A percentile compares a stretch with the other conserved stretches of the same genome.
phyloP scores from a whole-genome alignment of 2,888 invertebrate species.

The Ctenicera cuprea region DNA sequence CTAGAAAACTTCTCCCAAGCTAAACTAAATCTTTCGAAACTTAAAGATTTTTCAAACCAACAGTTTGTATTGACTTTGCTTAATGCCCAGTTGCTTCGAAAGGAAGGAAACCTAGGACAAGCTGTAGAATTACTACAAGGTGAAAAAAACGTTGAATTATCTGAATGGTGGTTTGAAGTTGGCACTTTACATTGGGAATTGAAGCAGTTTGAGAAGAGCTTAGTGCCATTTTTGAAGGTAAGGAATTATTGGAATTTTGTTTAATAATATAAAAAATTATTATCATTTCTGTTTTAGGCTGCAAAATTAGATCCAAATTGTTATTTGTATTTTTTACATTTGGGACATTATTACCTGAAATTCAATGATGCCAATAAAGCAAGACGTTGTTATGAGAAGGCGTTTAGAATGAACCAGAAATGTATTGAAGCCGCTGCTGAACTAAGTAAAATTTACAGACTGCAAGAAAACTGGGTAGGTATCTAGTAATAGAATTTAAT shows the following conservation, averaged over 20 bases:
- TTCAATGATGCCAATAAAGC: slow-evolving; percentile 83
- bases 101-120: slow-evolving; percentile 74
- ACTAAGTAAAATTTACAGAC: slow-evolving; percentile 85
- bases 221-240: slow-evolving; percentile 79
- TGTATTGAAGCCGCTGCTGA: slow-evolving; percentile 82
- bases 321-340: slow-evolving; percentile 82
- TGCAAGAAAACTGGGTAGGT: slow-evolving; percentile 78
- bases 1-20: slow-evolving; percentile 69
- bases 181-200: slow-evolving; percentile 79
- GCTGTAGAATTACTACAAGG: slow-evolving; percentile 74
- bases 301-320: slow-evolving; percentile 85
- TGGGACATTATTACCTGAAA: slow-evolving; percentile 84
- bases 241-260: background rate
- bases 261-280: background rate
- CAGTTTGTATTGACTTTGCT: slow-evolving; percentile 69
- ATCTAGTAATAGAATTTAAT: too few relatives aligned
- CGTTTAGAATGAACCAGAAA: slow-evolving; percentile 82
- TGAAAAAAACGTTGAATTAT: slow-evolving; percentile 70
- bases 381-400: slow-evolving; percentile 89
- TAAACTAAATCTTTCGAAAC: slow-evolving; percentile 65
- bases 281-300: slow-evolving; percentile 69
- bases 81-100: slow-evolving; percentile 74
- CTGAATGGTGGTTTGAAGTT: slow-evolving; percentile 76
- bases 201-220: slow-evolving; percentile 77
- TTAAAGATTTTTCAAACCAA: slow-evolving; percentile 63